Conservation (phyloP, 2,888 invertebrate species). For the Eudasyphora cyanicolor region DNA sequence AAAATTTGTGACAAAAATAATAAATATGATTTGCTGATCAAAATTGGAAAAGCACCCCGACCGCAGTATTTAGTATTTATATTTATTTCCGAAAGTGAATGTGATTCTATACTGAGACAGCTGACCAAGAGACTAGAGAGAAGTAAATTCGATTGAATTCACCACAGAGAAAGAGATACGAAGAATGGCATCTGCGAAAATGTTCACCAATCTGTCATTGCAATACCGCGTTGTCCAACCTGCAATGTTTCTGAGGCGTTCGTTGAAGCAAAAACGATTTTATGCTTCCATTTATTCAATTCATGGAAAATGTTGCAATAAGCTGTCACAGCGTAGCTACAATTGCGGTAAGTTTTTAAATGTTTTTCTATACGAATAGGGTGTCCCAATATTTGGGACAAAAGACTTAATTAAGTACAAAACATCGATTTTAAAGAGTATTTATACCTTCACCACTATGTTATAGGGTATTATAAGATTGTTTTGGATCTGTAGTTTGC, state of each 20-base stretch:
- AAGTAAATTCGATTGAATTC: not conserved
- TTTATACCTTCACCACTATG: not conserved
- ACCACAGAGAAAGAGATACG: not conserved
- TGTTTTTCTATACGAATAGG: too few species aligned
- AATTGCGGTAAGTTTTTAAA: constrained; percentile 54
- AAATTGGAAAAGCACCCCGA: not conserved
- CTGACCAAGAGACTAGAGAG: constrained; percentile 31
- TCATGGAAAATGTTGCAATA: constrained; percentile 24
- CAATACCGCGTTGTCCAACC: constrained; percentile 27
- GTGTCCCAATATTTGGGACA: too few species aligned
- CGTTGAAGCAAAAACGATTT: constrained; percentile 35
- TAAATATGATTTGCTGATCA: not conserved
- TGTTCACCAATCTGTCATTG: constrained; percentile 37
- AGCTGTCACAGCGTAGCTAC: constrained; percentile 21
- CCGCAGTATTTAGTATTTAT: not conserved
- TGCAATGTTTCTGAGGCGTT: constrained; percentile 6
- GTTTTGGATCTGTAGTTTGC: not conserved
- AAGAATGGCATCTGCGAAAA: constrained; percentile 51
- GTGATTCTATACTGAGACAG: constrained; percentile 26
- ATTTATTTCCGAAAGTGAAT: not conserved
- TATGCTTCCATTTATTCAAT: constrained; percentile 7
- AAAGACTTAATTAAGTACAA: not conserved
- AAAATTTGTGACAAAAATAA: not conserved
- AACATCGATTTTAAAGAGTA: not conserved
- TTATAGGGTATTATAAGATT: too few species aligned